Percentiles rank a stretch among this genome's conserved stretches.
Conservation (phyloP, 1,140 invertebrate genomes). For the Uloborus diversus region DNA sequence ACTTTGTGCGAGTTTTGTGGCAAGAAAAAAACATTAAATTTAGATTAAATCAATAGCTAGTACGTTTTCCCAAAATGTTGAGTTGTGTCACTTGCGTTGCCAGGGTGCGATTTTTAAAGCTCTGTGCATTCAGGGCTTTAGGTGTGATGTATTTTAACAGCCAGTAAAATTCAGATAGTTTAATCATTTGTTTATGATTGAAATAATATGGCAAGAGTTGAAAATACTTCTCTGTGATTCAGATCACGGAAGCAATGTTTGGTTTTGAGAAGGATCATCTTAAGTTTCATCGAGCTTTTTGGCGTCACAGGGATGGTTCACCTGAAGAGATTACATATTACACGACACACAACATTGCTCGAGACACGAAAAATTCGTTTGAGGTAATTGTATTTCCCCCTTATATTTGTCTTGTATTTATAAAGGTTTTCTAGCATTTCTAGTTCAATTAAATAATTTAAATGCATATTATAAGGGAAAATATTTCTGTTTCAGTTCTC, state of each 20-base stretch:
- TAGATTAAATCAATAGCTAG: too few relatives aligned
- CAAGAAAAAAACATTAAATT: too few relatives aligned
- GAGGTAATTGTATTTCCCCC: slow-evolving; percentile 29
- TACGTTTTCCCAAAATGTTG: too few relatives aligned
- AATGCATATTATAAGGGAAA: too few relatives aligned
- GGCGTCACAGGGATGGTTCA: slow-evolving; percentile 63
- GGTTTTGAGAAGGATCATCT: slow-evolving; percentile 47
- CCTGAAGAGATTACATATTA: slow-evolving; percentile 65
- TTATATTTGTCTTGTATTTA: background rate
- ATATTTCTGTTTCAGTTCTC: slow-evolving; percentile 59
- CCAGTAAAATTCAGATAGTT: too few relatives aligned
- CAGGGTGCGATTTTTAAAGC: too few relatives aligned
- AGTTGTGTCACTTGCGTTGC: too few relatives aligned
- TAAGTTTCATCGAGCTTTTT: slow-evolving; percentile 61
- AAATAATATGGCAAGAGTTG: background rate
- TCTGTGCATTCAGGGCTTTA: too few relatives aligned
- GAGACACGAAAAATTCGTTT: slow-evolving; percentile 66
- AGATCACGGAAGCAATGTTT: slow-evolving; percentile 52
- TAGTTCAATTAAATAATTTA: too few relatives aligned
- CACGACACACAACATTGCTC: slow-evolving; percentile 63
- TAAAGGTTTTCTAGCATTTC: too few relatives aligned
- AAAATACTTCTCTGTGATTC: background rate
- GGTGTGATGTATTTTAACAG: too few relatives aligned
- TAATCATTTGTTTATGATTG: background rate
- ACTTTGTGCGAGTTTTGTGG: too few relatives aligned